phyloP scores from a whole-genome alignment of 2,113 vertebrate genomes.

The Nycticryphes semicollaris region DNA sequence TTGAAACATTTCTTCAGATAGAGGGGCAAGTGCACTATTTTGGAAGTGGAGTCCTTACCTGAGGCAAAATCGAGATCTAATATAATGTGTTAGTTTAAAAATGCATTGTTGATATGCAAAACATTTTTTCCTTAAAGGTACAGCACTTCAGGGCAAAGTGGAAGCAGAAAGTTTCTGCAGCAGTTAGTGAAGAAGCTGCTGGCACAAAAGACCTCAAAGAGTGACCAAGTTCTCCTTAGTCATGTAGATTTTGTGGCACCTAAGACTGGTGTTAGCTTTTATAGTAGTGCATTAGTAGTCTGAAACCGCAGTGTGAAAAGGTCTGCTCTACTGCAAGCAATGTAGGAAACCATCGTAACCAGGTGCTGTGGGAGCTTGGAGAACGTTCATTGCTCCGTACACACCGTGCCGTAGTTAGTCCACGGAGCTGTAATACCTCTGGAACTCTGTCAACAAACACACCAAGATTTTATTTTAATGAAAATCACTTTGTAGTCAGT shows the following conservation, averaged over 20 bases:
- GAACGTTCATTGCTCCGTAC: neutral
- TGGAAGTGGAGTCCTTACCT: neutral
- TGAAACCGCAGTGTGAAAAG: neutral
- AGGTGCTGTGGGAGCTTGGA: neutral
- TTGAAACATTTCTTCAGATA: neutral
- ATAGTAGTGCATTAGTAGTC: neutral
- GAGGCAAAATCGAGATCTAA: neutral
- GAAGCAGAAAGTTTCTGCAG: neutral
- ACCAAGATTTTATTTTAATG: neutral
- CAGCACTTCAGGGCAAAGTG: neutral
- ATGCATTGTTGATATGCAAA: neutral
- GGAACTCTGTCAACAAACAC: neutral
- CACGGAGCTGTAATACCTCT: neutral
- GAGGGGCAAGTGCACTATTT: neutral
- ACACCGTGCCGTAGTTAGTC: neutral
- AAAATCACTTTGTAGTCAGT: neutral
- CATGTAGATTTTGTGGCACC: neutral
- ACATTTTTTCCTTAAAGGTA: neutral
- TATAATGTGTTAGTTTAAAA: neutral
- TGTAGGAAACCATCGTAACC: neutral
- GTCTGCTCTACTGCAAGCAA: neutral
- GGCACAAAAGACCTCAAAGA: neutral
- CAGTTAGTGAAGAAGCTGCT: neutral
- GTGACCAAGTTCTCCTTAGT: neutral
- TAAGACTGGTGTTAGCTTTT: neutral